Conservation (phyloP, 30 jellyfish, hydroid and myxozoan species). For the Pelagia noctiluca region DNA sequence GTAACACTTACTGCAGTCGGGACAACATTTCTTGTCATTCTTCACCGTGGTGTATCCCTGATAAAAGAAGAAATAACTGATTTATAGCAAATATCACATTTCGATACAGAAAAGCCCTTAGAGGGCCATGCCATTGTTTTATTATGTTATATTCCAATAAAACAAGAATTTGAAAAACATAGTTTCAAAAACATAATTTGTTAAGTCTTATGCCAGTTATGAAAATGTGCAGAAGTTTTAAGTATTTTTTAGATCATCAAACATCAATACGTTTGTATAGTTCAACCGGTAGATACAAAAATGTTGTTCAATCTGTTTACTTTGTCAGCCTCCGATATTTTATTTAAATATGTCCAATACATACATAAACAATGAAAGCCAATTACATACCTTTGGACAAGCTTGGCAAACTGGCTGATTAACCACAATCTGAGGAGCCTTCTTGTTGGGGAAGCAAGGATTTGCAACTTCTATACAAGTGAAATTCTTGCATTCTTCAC, state of each 20-base stretch:
- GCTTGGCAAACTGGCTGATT: slow-evolving; percentile 71
- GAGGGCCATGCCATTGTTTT: no score
- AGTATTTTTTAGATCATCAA: no score
- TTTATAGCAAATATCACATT: no score
- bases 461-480: slow-evolving; percentile 80
- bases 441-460: slow-evolving; percentile 90
- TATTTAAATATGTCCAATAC: not conserved
- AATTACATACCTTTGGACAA: slow-evolving; percentile 75
- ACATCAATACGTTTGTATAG: no score
- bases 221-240: no score
- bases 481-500: slow-evolving; percentile 82
- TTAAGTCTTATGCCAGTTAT: no score
- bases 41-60: slow-evolving; percentile 73
- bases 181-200: no score
- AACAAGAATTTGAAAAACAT: no score
- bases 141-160: no score
- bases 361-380: not conserved
- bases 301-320: not conserved
- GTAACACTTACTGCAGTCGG: slow-evolving; percentile 87
- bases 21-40: slow-evolving; percentile 77
- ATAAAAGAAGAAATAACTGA: not conserved
- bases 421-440: slow-evolving; percentile 77
- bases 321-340: not conserved
- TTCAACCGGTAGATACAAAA: not conserved
- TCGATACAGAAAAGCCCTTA: no score